Percentiles rank a stretch among this genome's conserved stretches.
phyloP scores from a whole-genome alignment of 2,888 invertebrate species.

The Allolobophora icterica region DNA sequence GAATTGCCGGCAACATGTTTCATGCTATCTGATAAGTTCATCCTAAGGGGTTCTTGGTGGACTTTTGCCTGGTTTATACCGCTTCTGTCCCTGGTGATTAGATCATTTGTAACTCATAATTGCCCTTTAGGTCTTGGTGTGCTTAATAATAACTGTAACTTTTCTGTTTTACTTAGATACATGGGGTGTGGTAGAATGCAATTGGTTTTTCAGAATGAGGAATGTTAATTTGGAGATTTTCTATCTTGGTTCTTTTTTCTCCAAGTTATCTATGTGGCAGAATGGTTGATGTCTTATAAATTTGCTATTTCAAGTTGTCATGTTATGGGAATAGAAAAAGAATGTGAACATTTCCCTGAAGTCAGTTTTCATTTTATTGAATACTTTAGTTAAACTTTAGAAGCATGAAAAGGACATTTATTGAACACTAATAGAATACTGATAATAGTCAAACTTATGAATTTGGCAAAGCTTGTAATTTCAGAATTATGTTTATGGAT shows the following conservation, averaged over 20 bases:
- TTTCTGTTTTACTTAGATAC: neutral
- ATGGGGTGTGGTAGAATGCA: neutral
- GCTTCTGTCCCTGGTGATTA: neutral
- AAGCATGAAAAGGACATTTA: neutral
- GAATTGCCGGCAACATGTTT: neutral
- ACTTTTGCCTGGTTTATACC: too few species aligned
- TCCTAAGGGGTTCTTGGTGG: neutral
- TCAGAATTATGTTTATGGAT: neutral
- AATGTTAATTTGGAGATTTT: neutral
- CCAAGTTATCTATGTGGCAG: neutral
- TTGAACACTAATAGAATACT: neutral
- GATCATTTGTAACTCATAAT: neutral
- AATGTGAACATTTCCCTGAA: neutral
- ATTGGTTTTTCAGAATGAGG: neutral
- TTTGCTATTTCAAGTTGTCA: neutral
- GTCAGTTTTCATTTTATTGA: neutral
- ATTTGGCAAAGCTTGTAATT: neutral
- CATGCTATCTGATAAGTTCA: neutral
- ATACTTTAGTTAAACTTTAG: neutral
- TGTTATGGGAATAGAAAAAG: neutral
- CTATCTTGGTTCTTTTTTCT: neutral
- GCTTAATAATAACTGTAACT: neutral
- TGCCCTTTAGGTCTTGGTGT: conserved; percentile 9
- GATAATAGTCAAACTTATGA: neutral
- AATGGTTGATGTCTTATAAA: neutral